Percentiles rank a stretch among this genome's conserved stretches.
These are phyloP conservation scores for Mormyrus hasselquistii DNA, from an alignment of 2,797 vertebrate genomes.

Conservation along the genomic window DNA sequence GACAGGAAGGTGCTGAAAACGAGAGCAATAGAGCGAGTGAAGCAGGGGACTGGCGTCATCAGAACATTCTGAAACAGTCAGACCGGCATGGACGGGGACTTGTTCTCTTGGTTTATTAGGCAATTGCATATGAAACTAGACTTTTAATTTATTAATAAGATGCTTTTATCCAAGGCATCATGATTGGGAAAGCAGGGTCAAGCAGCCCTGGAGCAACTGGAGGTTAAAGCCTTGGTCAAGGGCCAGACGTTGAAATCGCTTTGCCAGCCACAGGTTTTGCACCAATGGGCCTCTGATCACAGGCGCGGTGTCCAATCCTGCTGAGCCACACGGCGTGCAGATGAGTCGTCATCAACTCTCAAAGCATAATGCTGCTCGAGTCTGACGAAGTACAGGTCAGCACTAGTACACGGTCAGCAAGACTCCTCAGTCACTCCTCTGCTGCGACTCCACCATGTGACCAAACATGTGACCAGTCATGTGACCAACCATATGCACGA, in stretches of 20 bases:
- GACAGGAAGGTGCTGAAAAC: background rate
- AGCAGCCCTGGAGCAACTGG: background rate
- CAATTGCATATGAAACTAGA: background rate
- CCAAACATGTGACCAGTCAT: background rate
- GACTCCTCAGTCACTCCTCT: background rate
- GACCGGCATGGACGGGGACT: background rate
- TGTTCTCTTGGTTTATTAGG: background rate
- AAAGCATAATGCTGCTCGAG: background rate
- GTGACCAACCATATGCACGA: background rate
- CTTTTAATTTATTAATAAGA: background rate
- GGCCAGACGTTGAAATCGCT: background rate
- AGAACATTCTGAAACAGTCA: background rate
- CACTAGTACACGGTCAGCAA: background rate
- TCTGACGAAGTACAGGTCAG: background rate
- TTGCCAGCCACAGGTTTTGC: background rate
- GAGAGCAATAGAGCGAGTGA: background rate
- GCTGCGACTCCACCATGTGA: background rate
- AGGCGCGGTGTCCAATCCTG: background rate
- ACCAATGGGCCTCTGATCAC: background rate
- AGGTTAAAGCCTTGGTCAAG: background rate
- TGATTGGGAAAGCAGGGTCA: background rate
- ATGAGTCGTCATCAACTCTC: background rate
- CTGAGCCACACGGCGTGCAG: background rate
- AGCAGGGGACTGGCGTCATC: background rate
- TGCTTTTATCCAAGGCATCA: background rate